Percentiles rank a stretch among this genome's conserved stretches.
Evolutionary conservation across 2,113 vertebrate species (phyloP).

Genomic region (Lampris incognitus): DNA sequence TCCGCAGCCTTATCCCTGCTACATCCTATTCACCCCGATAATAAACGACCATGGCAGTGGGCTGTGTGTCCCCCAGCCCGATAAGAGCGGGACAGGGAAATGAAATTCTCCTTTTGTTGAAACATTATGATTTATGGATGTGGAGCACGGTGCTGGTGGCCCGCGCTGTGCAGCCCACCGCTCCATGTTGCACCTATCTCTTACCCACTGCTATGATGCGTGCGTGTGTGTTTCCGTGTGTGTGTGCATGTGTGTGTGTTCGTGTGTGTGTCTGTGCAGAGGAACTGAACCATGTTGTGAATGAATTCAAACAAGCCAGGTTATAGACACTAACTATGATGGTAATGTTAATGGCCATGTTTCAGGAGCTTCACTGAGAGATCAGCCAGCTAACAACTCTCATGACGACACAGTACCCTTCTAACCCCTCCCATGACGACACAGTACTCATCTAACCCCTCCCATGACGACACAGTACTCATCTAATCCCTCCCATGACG

Average conservation of each 20-base stretch:
- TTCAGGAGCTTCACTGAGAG: too few relatives aligned
- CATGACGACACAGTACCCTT: too few relatives aligned
- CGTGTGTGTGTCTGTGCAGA: constrained; percentile 31
- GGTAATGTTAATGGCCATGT: constrained; percentile 12
- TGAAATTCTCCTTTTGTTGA: constrained; percentile 99
- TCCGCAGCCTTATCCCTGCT: constrained; percentile 88
- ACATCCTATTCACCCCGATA: constrained; percentile 95
- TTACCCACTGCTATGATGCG: not conserved
- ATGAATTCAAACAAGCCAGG: constrained; percentile 51
- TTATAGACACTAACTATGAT: constrained; percentile 30
- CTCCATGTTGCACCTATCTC: too few relatives aligned
- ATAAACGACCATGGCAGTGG: constrained; percentile 93
- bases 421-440: too few relatives aligned
- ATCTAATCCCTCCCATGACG: too few relatives aligned
- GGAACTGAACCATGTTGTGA: constrained; percentile 6
- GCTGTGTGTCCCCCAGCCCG: constrained; percentile 90
- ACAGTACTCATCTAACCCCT: too few relatives aligned
- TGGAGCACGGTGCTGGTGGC: constrained; percentile 84
- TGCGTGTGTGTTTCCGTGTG: constrained; percentile 31
- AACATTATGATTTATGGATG: constrained; percentile 99
- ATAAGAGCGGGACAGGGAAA: constrained; percentile 97
- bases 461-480: too few relatives aligned
- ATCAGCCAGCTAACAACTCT: too few relatives aligned
- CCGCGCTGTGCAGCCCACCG: constrained; percentile 2
- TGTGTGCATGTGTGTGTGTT: constrained; percentile 15